Evolutionary conservation across 2,888 invertebrate genomes (phyloP).

Genomic region (Calliphora vomitoria): DNA sequence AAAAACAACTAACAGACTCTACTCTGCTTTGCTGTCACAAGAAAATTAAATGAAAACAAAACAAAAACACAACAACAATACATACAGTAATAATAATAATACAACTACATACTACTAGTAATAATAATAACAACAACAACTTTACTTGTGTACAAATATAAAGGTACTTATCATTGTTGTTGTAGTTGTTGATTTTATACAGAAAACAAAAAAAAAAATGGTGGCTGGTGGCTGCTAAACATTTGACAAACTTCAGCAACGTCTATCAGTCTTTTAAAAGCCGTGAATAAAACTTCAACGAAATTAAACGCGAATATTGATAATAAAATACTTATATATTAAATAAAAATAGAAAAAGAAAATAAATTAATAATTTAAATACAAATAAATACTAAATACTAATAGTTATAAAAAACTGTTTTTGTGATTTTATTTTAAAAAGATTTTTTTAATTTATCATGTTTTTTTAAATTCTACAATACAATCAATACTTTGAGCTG

Average conservation of each 20-base stretch:
- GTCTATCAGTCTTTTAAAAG: constrained; percentile 69
- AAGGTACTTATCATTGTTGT: constrained; percentile 53
- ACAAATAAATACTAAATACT: background rate
- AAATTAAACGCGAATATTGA: constrained; percentile 11
- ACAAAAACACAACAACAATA: constrained; percentile 8
- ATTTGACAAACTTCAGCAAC: constrained; percentile 69
- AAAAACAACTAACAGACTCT: background rate
- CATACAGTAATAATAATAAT: constrained; percentile 29
- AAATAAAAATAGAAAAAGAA: constrained; percentile 24
- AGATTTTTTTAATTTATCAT: background rate
- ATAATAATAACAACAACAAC: constrained; percentile 1
- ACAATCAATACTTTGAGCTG: constrained; percentile 6
- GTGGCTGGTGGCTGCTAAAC: constrained; percentile 63
- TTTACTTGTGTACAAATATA: background rate
- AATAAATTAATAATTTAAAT: constrained; percentile 6
- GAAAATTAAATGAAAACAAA: constrained; percentile 26
- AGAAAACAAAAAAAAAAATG: constrained; percentile 19
- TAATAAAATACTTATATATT: background rate
- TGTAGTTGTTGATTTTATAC: constrained; percentile 6
- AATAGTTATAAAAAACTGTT: background rate
- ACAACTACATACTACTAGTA: background rate
- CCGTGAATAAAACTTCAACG: constrained; percentile 70
- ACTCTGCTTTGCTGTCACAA: background rate
- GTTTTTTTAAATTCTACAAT: background rate
- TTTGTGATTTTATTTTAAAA: background rate